Evolutionary conservation across 2,888 invertebrate species (phyloP).

Genomic region (Ichneumoninae sp.): DNA sequence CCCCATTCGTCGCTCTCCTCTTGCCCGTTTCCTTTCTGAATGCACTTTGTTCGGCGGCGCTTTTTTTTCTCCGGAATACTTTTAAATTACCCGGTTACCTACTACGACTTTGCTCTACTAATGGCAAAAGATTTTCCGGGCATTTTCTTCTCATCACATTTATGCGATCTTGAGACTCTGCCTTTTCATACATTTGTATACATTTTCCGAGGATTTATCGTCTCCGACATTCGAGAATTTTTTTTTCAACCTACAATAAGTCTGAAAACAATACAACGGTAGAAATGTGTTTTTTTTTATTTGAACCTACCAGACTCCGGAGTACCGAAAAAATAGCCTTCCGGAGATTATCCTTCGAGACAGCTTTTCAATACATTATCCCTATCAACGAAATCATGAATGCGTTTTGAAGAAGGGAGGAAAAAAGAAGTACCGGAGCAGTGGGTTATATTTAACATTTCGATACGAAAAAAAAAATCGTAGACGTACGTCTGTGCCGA

Average conservation of each 20-base stretch:
- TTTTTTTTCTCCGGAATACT: constrained; percentile 14
- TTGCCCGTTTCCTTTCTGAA: constrained; percentile 1
- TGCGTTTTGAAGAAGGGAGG: background rate
- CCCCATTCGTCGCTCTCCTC: background rate
- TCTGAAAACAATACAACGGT: background rate
- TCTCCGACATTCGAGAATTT: background rate
- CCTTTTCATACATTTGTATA: background rate
- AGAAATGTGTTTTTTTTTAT: background rate
- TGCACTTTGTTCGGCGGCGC: background rate
- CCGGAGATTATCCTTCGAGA: background rate
- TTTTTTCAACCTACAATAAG: background rate
- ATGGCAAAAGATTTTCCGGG: background rate
- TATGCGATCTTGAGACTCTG: background rate
- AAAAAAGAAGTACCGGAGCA: background rate
- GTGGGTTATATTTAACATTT: background rate
- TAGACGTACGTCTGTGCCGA: background rate
- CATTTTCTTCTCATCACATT: background rate
- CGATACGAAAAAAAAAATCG: background rate
- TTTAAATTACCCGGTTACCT: constrained; percentile 13
- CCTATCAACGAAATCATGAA: background rate
- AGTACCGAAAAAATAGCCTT: background rate
- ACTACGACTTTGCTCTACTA: background rate
- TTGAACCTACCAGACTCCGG: background rate
- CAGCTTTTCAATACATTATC: background rate
- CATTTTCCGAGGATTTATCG: background rate